Base-by-base conservation (phyloP, 2,888 invertebrate species). In the Hoplodrina ambigua region DNA sequence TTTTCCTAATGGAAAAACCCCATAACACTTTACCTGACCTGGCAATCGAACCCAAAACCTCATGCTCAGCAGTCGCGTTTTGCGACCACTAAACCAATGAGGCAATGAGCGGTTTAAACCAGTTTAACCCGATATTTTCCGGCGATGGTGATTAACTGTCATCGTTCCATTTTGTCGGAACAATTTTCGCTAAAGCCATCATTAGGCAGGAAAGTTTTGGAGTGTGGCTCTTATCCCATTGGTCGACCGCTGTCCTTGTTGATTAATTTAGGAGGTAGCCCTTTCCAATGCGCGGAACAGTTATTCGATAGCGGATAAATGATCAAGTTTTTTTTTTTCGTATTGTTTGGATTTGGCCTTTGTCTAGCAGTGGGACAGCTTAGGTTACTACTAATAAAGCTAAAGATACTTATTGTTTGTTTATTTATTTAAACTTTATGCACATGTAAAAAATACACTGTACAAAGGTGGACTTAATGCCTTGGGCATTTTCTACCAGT, bases 181-280 rank as follows among this genome's bases (percentile, higher is more conserved):
- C 88, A 89, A 92, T 93, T 93, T 93, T 92, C 93, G 92, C 25
- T 91, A 89, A 91, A 91, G 89, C 91, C 89, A 87, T 91, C 92
- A 91, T 93, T 92, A 93, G 83, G 59, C 56, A 52, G 83, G 86
- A 89, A 86, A 92, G 92, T 88, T 94, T 92, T 86, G 84, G 88
- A 90, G 90, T 73, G 57, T 50, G 85, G 85, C 90, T 88, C 90
- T 91, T 87, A 90, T 88, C 91, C 90, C 70, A 75, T 72, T 46
- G 82, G 87, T 81, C 63, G 75, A 83, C 90, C 90, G 88, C 87
- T 90, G 92, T 92, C 93, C 87, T 82, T 78, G 77, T 84, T 91
- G 90, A 93, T 93, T 93, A 93, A 93, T 93, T 92, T 89, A 87
- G 89, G 89, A 82, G 87, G 72, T 78, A 80, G 57, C 70, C 67